A percentile compares a stretch with the other conserved stretches of the same genome.
These are phyloP conservation scores for Mizuhopecten yessoensis DNA, from an alignment of 1,140 invertebrate species.

Conservation along the genomic window DNA sequence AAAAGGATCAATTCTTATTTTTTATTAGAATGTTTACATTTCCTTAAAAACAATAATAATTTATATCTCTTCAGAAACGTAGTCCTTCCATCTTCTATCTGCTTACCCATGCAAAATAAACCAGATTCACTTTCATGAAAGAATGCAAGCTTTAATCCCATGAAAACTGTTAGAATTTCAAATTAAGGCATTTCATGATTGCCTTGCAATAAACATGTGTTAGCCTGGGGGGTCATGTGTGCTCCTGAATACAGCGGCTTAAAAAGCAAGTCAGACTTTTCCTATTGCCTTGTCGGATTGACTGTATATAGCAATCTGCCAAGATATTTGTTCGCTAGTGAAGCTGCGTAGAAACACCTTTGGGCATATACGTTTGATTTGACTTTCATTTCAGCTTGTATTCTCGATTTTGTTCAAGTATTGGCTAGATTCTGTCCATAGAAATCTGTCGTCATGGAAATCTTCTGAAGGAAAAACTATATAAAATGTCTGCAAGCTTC, in stretches of 20 bases:
- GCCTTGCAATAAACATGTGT: background rate
- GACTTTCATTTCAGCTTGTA: background rate
- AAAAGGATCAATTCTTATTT: no score
- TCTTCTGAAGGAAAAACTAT: background rate
- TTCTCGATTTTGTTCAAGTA: no score
- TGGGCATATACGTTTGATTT: background rate
- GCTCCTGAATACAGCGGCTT: background rate
- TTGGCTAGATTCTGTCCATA: background rate
- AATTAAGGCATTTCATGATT: conserved; percentile 14
- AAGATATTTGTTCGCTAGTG: no score
- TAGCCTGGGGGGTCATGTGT: background rate
- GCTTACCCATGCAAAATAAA: background rate
- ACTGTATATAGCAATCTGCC: background rate
- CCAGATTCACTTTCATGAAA: background rate
- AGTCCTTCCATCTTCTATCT: background rate
- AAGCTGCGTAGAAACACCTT: background rate
- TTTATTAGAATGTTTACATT: no score
- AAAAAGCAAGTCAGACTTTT: background rate
- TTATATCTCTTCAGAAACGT: no score
- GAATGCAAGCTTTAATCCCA: background rate
- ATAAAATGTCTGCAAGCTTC: background rate
- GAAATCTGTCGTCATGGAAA: background rate
- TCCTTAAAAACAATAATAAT: no score
- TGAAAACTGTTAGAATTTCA: background rate
- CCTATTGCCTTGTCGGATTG: background rate